Evolutionary conservation across 2,888 invertebrate genomes (phyloP), one percentile per base, ranked within the genome.

Genomic region (Esperia sulphurella): DNA sequence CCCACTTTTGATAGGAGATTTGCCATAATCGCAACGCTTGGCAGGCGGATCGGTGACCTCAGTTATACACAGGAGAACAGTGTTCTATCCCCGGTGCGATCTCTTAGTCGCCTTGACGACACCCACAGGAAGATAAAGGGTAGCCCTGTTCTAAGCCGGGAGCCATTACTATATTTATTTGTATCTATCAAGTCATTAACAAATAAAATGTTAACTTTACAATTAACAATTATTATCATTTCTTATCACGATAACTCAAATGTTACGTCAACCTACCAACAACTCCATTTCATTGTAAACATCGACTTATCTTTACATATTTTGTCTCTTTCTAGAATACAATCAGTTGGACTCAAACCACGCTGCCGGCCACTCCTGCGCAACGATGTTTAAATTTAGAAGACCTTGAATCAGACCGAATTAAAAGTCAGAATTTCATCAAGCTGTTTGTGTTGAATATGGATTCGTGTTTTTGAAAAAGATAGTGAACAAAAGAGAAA

Each of bases 281-380:
- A 28, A 41, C 12, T 29, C 21, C 4, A 1, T 28, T 49, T 50
- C 47, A 45, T 50, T 48, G 45, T 45, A 50, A 56, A 56, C 56
- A 55, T 49, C 43, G 30, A 35, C 37, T 48, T 48, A 58, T 54
- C 51, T 54, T 47, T 43, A 28, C 21, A 28, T 54, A 56, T 56
- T 64, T 62, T 64, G 59, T 49, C 46, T 65, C 61, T 40, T 50
- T 46, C 48, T 35, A 6, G 38, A 12, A 41, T n/a, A 47, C 45
- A 46, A 54, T 54, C 79, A 83, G 81, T 82, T 35, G 50, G 57
- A 53, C 53, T 46, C 58, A 51, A 58, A 54, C 53, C 63, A 62
- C 65, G 68, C 51, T 41, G 48, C 48, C 46, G 59, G 55, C 47
- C 56, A 72, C 86, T 79, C 84, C 52, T 67, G 82, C 86, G 84